Conservation (phyloP, 2,113 vertebrate species). For the Tupaia tana region DNA sequence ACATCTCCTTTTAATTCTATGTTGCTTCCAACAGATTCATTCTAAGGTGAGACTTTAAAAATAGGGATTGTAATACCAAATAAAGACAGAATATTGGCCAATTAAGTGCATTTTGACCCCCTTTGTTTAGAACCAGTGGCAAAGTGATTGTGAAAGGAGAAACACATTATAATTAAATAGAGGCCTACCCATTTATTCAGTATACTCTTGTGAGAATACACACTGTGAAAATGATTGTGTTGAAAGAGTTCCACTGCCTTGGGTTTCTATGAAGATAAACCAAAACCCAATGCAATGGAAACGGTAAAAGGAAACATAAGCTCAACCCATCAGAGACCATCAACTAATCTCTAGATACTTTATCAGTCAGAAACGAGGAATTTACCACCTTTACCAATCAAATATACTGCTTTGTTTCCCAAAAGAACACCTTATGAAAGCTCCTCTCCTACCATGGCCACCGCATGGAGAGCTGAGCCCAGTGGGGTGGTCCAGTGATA, state of each 20-base stretch:
- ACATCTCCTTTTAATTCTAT: background rate
- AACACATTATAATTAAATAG: background rate
- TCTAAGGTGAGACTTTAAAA: conserved; percentile 6
- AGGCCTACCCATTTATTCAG: background rate
- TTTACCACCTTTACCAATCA: background rate
- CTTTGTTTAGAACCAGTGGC: background rate
- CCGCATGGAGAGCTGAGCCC: background rate
- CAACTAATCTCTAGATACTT: background rate
- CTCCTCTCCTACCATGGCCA: rapidly evolving
- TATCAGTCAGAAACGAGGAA: background rate
- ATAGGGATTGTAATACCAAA: background rate
- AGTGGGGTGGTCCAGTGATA: background rate
- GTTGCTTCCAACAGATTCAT: background rate
- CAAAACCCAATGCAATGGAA: background rate
- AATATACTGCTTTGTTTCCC: background rate
- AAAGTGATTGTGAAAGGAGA: background rate
- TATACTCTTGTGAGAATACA: background rate
- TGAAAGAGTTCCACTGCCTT: background rate
- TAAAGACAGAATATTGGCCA: background rate
- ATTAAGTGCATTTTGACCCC: background rate
- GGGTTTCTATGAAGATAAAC: background rate
- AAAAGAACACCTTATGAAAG: background rate
- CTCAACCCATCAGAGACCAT: background rate
- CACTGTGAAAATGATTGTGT: background rate
- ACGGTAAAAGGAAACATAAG: background rate